Conservation (phyloP, 2,113 vertebrate species). For the Martes martes region DNA sequence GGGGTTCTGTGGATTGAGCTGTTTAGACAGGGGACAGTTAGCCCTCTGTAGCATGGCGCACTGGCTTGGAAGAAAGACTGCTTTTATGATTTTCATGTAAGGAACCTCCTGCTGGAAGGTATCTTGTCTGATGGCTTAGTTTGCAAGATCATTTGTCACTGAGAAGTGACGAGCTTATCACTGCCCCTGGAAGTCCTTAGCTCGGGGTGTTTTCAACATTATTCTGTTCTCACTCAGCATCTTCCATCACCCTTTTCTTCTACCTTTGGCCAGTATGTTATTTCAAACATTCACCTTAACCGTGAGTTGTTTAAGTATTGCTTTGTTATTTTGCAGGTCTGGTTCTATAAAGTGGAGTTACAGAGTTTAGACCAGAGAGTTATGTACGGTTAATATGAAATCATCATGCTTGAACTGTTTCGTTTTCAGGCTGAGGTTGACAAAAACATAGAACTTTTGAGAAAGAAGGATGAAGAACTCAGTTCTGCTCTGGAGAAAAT, state of each 20-base stretch:
- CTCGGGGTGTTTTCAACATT: neutral
- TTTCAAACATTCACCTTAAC: neutral
- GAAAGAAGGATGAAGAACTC: conserved; percentile 98
- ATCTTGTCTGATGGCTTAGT: neutral
- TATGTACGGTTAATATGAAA: neutral
- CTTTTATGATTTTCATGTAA: neutral
- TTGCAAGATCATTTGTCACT: neutral
- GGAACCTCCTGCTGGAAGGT: neutral
- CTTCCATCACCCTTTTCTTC: neutral
- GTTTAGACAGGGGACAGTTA: neutral
- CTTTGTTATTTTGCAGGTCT: neutral
- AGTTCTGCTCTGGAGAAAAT: conserved; percentile 98
- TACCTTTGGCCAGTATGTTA: neutral
- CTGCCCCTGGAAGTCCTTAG: neutral
- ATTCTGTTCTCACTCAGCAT: neutral
- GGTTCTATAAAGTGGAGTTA: neutral
- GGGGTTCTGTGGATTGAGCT: neutral
- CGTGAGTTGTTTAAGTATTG: neutral
- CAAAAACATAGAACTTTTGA: conserved; percentile 96
- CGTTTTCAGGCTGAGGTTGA: conserved; percentile 93
- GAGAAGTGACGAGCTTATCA: neutral
- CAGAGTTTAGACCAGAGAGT: conserved; percentile 2
- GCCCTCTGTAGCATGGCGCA: neutral
- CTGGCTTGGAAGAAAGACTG: neutral
- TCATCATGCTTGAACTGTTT: conserved; percentile 52